A percentile compares a stretch with the other conserved stretches of the same genome.
Evolutionary conservation across 2,797 vertebrate species (phyloP).

Genomic region (Sternarchorhynchus goeldii): DNA sequence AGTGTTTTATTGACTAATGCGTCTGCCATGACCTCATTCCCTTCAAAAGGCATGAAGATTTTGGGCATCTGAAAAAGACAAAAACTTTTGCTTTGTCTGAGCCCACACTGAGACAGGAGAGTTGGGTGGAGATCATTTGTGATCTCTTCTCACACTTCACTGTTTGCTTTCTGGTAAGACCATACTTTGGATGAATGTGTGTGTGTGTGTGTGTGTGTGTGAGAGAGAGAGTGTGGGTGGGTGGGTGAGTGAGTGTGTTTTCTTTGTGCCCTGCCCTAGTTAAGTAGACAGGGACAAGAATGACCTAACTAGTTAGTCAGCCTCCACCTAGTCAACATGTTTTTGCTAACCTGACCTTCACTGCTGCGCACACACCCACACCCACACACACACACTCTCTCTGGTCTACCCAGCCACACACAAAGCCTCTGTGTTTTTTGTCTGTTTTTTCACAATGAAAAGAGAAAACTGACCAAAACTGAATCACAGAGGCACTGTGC

Average conservation of each 20-base stretch:
- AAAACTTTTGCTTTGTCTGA: slow-evolving; percentile 1
- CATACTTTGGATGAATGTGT: slow-evolving; percentile 18
- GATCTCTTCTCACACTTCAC: background rate
- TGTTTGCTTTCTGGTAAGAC: background rate
- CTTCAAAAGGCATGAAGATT: background rate
- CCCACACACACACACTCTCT: slow-evolving; percentile 34
- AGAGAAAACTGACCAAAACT: slow-evolving; percentile 65
- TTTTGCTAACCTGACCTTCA: slow-evolving; percentile 25
- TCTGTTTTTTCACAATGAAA: slow-evolving; percentile 67
- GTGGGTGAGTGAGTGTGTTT: slow-evolving; percentile 13
- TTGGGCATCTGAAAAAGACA: background rate
- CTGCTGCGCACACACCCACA: slow-evolving; percentile 25
- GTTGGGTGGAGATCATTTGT: slow-evolving; percentile 16
- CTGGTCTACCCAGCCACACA: slow-evolving; percentile 31
- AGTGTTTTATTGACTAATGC: slow-evolving; percentile 9
- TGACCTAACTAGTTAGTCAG: slow-evolving; percentile 52
- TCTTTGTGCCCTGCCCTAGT: background rate
- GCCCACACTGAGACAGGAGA: background rate
- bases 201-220: slow-evolving; percentile 15
- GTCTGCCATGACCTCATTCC: slow-evolving; percentile 19
- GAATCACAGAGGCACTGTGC: slow-evolving; percentile 34
- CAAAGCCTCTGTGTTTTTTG: slow-evolving; percentile 66
- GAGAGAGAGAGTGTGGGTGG: background rate
- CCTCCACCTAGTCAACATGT: slow-evolving; percentile 25
- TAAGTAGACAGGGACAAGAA: slow-evolving; percentile 22